Percentiles rank a stretch among this genome's conserved stretches.
Evolutionary conservation across 2,797 vertebrate species (phyloP).

Genomic region (Hapalemur alaotrensis): DNA sequence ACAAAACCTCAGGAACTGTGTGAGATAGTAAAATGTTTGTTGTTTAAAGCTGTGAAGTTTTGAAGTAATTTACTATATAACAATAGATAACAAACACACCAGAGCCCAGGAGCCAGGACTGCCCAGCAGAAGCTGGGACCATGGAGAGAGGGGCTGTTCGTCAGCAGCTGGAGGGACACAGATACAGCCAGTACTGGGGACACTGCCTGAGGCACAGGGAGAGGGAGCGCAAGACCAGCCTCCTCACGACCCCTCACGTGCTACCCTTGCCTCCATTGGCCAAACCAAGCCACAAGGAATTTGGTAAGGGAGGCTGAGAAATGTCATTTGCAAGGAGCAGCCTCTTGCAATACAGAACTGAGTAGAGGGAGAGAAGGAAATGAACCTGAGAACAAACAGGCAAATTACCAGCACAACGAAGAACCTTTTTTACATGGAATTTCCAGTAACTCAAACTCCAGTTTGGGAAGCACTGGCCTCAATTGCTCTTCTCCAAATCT

Average conservation of each 20-base stretch:
- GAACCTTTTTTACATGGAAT: background rate
- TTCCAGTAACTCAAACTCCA: background rate
- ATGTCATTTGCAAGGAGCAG: background rate
- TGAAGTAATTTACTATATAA: background rate
- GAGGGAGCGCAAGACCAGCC: background rate
- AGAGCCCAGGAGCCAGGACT: background rate
- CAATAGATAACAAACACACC: background rate
- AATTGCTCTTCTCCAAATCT: background rate
- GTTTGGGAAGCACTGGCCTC: background rate
- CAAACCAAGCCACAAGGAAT: conserved; percentile 33
- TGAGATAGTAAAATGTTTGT: conserved; percentile 38
- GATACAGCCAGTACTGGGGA: background rate
- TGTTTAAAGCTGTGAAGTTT: conserved; percentile 37
- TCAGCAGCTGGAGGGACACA: background rate
- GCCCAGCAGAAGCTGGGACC: background rate
- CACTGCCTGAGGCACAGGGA: background rate
- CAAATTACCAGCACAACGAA: background rate
- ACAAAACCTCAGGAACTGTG: background rate
- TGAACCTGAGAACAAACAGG: background rate
- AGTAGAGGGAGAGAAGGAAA: background rate
- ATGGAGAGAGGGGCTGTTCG: background rate
- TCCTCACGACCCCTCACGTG: background rate
- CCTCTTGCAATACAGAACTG: background rate
- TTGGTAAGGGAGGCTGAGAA: conserved; percentile 1
- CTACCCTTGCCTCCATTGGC: background rate